phyloP scores from a whole-genome alignment of 2,113 vertebrate genomes.

The Gorsachius goisagi region DNA sequence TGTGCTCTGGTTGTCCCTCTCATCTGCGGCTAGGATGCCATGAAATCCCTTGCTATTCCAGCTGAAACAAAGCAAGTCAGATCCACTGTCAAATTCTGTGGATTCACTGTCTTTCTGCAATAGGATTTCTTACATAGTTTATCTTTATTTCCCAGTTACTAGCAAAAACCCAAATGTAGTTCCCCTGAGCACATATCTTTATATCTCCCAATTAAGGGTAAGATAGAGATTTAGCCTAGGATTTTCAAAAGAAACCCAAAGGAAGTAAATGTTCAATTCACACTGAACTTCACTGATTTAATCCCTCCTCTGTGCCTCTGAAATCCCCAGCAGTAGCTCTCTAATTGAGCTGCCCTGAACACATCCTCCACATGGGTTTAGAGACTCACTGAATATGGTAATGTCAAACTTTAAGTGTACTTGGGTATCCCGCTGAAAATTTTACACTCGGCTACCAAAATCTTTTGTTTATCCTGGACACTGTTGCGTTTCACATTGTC shows the following conservation, averaged over 20 bases:
- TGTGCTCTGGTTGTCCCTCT: rapidly evolving
- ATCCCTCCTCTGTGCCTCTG: neutral
- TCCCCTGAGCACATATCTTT: neutral
- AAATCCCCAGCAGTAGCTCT: neutral
- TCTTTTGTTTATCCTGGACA: neutral
- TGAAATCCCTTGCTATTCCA: neutral
- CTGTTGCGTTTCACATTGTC: neutral
- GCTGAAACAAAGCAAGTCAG: neutral
- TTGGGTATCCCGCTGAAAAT: neutral
- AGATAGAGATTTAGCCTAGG: neutral
- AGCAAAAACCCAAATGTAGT: neutral
- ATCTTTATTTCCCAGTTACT: neutral
- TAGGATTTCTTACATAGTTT: neutral
- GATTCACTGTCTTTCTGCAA: neutral
- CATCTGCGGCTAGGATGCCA: neutral
- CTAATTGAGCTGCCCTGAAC: neutral
- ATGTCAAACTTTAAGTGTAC: neutral
- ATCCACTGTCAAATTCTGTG: neutral
- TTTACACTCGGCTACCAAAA: neutral
- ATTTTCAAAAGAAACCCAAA: neutral
- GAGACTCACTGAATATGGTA: neutral
- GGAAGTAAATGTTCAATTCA: neutral
- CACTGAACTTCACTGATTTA: neutral
- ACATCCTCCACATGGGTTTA: neutral
- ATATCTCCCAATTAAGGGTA: neutral